These are phyloP conservation scores for Falco berigora DNA, from an alignment of 2,797 vertebrate genomes.

Conservation along the genomic window DNA sequence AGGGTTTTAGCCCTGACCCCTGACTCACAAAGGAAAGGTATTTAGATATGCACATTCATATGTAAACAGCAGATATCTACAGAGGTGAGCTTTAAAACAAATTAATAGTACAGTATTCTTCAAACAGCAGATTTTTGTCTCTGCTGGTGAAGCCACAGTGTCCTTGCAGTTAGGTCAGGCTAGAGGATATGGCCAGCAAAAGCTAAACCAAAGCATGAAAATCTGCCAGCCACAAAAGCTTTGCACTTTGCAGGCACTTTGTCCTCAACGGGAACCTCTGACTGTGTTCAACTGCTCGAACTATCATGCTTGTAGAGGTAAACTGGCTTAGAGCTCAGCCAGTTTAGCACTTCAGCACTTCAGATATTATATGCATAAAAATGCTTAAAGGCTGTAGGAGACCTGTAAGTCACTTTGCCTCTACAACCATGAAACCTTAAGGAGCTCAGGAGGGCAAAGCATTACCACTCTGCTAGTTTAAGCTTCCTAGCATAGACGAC, in stretches of 20 bases:
- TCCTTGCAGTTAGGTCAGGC: background rate
- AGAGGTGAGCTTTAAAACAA: background rate
- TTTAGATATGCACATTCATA: background rate
- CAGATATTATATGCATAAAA: conserved; percentile 5
- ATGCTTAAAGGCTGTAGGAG: background rate
- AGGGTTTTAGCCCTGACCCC: background rate
- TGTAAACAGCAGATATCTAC: background rate
- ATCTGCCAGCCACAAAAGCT: background rate
- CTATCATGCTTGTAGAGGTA: background rate
- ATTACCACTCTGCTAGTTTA: background rate
- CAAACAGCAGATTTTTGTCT: background rate
- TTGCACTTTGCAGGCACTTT: background rate
- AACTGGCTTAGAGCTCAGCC: conserved; percentile 19
- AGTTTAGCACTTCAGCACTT: conserved; percentile 13
- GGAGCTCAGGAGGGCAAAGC: background rate
- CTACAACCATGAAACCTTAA: background rate
- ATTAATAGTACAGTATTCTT: background rate
- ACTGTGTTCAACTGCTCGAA: background rate
- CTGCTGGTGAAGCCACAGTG: background rate
- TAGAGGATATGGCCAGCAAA: background rate
- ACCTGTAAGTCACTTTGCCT: conserved; percentile 33
- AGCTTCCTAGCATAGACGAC: background rate
- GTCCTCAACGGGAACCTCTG: background rate
- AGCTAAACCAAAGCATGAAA: background rate
- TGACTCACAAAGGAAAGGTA: background rate